Conservation (phyloP, 2,113 vertebrate genomes). For the Anas platyrhynchos region DNA sequence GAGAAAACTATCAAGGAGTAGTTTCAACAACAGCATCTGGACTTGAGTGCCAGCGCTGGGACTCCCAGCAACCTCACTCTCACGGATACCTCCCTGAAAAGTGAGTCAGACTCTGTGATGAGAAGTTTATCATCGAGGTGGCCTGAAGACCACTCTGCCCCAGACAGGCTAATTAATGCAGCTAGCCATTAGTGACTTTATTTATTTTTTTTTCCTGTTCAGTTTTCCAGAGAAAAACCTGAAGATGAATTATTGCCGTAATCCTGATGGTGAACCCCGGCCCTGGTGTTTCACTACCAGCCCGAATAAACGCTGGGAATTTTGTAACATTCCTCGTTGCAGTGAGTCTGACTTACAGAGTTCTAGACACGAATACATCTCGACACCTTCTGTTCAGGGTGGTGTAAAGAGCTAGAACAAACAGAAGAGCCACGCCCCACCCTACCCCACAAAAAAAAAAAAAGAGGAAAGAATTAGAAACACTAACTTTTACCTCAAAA, state of each 20-base stretch:
- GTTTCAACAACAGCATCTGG: conserved; percentile 79
- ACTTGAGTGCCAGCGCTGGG: conserved; percentile 83
- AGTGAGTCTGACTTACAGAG: conserved; percentile 76
- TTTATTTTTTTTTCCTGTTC: not conserved
- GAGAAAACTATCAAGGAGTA: conserved; percentile 89
- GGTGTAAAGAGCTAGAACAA: not conserved
- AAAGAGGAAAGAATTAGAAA: not conserved
- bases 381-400: not conserved
- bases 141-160: not conserved
- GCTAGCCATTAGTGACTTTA: not conserved
- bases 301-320: conserved; percentile 87
- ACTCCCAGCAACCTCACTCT: conserved; percentile 85
- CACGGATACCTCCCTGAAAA: conserved; percentile 90
- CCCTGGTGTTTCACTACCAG: conserved; percentile 94
- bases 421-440: not conserved
- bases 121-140: not conserved
- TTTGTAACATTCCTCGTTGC: conserved; percentile 87
- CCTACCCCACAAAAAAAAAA: not conserved
- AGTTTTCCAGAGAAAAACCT: conserved; percentile 92
- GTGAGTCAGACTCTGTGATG: conserved; percentile 74
- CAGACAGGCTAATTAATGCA: not conserved
- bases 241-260: conserved; percentile 92
- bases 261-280: conserved; percentile 90
- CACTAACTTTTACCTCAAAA: not conserved
- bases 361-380: not conserved